Percentiles rank a stretch among this genome's conserved stretches.
These are phyloP conservation scores for Fistularia tabacaria DNA, from an alignment of 2,797 vertebrate genomes.

Conservation along the genomic window DNA sequence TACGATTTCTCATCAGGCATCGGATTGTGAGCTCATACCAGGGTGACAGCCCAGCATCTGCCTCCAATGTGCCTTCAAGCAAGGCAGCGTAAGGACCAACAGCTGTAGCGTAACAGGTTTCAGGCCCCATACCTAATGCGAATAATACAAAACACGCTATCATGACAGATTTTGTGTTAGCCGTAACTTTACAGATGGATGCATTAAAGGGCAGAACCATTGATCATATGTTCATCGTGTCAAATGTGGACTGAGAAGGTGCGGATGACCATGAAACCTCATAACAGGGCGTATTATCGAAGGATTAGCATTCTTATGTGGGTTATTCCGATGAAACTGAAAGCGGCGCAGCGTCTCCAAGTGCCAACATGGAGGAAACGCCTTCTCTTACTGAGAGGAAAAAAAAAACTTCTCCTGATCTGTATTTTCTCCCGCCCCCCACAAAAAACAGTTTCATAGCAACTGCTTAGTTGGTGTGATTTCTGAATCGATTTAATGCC, in stretches of 20 bases:
- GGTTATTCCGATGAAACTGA: too few species aligned
- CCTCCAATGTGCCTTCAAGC: conserved; percentile 37
- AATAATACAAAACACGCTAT: conserved; percentile 29
- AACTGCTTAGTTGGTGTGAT: conserved; percentile 63
- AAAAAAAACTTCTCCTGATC: conserved; percentile 29
- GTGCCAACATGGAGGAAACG: too few species aligned
- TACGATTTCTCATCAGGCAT: too few species aligned
- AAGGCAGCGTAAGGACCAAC: conserved; percentile 29
- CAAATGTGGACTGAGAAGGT: conserved; percentile 21
- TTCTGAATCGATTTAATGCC: conserved; percentile 70
- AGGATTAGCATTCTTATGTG: too few species aligned
- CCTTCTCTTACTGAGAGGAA: too few species aligned
- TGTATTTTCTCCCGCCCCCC: conserved; percentile 38
- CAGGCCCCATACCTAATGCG: conserved; percentile 16
- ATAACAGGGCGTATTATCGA: too few species aligned
- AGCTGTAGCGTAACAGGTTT: not conserved
- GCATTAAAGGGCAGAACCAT: conserved; percentile 6
- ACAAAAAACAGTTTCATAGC: conserved; percentile 25
- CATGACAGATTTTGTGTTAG: conserved; percentile 7
- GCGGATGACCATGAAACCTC: conserved; percentile 14
- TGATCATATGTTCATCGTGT: conserved; percentile 30
- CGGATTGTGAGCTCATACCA: too few species aligned
- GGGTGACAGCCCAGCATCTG: conserved; percentile 13
- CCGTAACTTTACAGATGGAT: conserved; percentile 1
- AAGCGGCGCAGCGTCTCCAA: too few species aligned